phyloP scores from a whole-genome alignment of 2,888 invertebrate species.

The Neoscelio sp. region DNA sequence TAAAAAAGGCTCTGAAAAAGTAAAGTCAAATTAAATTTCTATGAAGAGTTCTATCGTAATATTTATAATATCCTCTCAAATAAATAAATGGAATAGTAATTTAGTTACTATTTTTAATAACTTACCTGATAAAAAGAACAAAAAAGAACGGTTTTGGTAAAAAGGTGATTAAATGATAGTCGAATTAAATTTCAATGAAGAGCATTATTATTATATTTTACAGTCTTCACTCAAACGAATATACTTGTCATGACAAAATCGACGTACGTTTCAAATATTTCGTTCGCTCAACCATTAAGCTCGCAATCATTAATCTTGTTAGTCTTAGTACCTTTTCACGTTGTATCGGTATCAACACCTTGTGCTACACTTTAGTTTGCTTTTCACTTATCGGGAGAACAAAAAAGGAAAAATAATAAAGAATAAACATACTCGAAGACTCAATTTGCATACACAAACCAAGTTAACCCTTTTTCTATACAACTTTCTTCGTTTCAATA shows the following conservation, averaged over 20 bases:
- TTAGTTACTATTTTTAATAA: not conserved
- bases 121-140: conserved; percentile 2
- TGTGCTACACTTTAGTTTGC: conserved; percentile 33
- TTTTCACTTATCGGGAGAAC: too few species aligned
- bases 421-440: conserved; percentile 13
- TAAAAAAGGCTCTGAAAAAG: too few species aligned
- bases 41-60: too few species aligned
- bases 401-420: not conserved
- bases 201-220: conserved; percentile 65
- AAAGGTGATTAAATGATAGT: too few species aligned
- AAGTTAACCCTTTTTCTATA: not conserved
- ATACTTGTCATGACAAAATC: conserved; percentile 63
- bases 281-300: conserved; percentile 31
- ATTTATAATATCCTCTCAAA: too few species aligned
- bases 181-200: conserved; percentile 54
- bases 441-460: not conserved
- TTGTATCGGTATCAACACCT: conserved; percentile 15
- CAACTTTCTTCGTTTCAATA: not conserved
- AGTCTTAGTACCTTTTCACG: conserved; percentile 23
- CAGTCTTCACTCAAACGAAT: conserved; percentile 63
- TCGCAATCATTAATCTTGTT: conserved; percentile 47
- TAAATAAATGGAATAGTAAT: not conserved
- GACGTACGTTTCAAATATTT: conserved; percentile 7
- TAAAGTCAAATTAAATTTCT: too few species aligned
- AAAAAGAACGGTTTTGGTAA: too few species aligned